Evolutionary conservation across 2,888 invertebrate species (phyloP), one percentile per base, ranked within the genome.

Genomic region (Octonoba sinensis): DNA sequence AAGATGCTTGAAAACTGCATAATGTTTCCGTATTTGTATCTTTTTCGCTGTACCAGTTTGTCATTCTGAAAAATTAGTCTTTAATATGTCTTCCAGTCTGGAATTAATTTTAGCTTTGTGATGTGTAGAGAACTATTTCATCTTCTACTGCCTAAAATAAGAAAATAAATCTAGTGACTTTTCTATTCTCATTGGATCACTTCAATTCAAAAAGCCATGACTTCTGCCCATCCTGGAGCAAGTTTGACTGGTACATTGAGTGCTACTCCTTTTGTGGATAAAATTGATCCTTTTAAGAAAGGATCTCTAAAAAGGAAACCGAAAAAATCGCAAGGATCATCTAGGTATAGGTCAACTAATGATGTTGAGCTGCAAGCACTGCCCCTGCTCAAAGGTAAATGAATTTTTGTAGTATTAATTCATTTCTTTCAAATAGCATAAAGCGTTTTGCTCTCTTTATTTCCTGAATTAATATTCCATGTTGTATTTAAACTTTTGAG

Each of bases 211-310:
- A 36, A 60, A 81, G 65, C 67, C 81, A 81, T 81, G 81, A 81
- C 81, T 74, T 81, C 81, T 49, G 81, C 81, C 62, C 81, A 81
- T 70, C 69, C 81, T 24, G 81, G 81, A 60, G 81, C 81, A 24
- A 81, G 73, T 70, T 81, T 81, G 64, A 81, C 87, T 79, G 86
- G 87, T 65, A 86, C 86, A 65, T 81, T 81, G 64, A 81, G 87
- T 79, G 86, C 87, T 65, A 86, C 86, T 91, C 93, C 95, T 90
- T 96, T 97, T 92, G 97, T 97, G 91, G 98, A 99, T 92, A 95
- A 97, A 91, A 98, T 99, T 92, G 99, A 99, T 92, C 99, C 99
- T 88, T 99, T 99, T 91, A 95, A 96, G 87, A 99, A 98, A 92
- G 93, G 97, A 90, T 97, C 98, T 88, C 91, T 97, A 88, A 96